phyloP scores from a whole-genome alignment of 2,888 invertebrate genomes.

The Plebejus argus region DNA sequence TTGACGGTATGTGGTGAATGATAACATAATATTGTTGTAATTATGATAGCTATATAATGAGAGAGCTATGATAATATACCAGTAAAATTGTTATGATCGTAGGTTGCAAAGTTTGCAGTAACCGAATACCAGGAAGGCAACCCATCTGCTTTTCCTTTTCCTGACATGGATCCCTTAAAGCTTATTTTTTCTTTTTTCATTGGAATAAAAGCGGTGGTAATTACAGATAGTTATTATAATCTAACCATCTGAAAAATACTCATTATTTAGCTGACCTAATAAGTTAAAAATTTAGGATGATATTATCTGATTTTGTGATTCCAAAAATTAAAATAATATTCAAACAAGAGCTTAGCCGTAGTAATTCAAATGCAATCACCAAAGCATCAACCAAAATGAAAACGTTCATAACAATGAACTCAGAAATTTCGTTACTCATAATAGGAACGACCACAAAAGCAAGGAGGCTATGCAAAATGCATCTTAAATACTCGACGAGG shows the following conservation, averaged over 20 bases:
- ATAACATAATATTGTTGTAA: background rate
- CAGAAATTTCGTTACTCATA: background rate
- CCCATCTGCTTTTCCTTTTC: no score
- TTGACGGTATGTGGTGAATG: background rate
- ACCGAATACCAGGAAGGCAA: no score
- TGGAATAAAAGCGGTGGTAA: no score
- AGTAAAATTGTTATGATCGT: no score
- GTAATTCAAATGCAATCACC: background rate
- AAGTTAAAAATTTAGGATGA: no score
- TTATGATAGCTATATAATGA: background rate
- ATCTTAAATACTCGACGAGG: conserved; percentile 27
- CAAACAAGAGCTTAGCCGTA: background rate
- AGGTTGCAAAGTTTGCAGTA: no score
- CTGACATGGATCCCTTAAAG: no score
- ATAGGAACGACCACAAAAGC: background rate
- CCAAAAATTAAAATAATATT: background rate
- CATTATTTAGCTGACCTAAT: no score
- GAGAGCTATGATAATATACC: no score
- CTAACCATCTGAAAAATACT: no score
- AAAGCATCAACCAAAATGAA: background rate
- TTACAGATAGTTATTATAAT: no score
- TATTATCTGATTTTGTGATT: background rate
- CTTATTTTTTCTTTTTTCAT: no score
- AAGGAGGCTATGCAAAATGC: conserved; percentile 19
- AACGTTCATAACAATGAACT: background rate